Base-by-base conservation (phyloP, 1,140 invertebrate species). In the Eufriesea mexicana region DNA sequence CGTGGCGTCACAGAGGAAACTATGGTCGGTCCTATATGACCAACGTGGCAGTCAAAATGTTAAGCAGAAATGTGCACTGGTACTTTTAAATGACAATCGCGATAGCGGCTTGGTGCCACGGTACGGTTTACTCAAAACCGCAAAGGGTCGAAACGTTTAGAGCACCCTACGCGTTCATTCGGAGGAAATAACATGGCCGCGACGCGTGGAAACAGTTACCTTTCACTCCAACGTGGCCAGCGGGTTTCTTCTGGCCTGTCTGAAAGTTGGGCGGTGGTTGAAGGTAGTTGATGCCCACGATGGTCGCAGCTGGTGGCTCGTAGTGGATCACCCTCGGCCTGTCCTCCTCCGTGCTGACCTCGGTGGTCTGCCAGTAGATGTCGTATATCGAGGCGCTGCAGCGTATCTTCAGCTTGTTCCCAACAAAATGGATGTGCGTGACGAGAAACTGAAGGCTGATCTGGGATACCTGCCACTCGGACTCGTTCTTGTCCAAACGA, bases 381-480 rank as follows among this genome's bases (percentile, higher is more conserved):
- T 95, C 94, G 90, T 96, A 95, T 86, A 96, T 95, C 55, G 95
- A 95, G 1, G 96, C 96, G 61, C 95, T 95, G 86, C 96, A 96
- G 20, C 95, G 94, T 72, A 96, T 95, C 94, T 96, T 96, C 2
- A 96, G 87, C 85, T 95, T 95, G 25, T 95, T 95, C 54, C 90
- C 92, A 4, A 92, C 87, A 82, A 96, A 96, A 89, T 96, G 95
- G 12, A 95, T 93, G 77, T 92, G 89, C 28, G 92, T 95, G 20
- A 96, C 93, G 9, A 94, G 92, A 87, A 96, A 95, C 75, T 95
- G 94, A 54, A 96, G 93, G n/a, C 95, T 91, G 67, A 92, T 91
- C 70, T 90, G 86, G 12, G 94, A 90, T n/a, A 90, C 67, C 55
- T 93, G 92, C 81, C 91, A 89, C 51, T 92, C 91, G 1, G 91